phyloP scores from a whole-genome alignment of 2,797 vertebrate species.

The Craterocephalus amniculus region DNA sequence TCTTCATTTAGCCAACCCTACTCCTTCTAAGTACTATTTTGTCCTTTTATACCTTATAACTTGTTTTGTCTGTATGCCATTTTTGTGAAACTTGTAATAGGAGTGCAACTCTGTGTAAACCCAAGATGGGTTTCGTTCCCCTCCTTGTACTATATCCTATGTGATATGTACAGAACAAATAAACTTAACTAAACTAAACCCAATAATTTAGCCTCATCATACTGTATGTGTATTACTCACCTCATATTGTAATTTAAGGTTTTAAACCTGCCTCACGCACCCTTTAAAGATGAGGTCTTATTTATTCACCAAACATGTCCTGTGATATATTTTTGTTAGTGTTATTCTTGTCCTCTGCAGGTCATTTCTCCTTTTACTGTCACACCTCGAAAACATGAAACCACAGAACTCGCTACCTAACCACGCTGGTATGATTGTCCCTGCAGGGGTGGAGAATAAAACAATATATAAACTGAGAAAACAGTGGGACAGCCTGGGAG shows the following conservation, averaged over 20 bases:
- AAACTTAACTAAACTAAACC: too few relatives aligned
- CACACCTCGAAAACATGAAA: constrained; percentile 9
- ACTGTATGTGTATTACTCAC: neutral
- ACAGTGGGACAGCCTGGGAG: neutral
- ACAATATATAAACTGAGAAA: neutral
- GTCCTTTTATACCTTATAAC: too few relatives aligned
- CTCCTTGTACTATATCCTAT: too few relatives aligned
- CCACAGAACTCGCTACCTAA: neutral
- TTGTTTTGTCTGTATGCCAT: too few relatives aligned
- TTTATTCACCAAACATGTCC: neutral
- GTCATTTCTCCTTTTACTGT: too few relatives aligned
- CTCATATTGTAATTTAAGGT: neutral
- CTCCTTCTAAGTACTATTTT: too few relatives aligned
- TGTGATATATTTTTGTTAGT: neutral
- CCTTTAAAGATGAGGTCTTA: neutral
- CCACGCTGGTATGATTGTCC: neutral
- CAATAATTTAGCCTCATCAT: neutral
- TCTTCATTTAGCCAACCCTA: too few relatives aligned
- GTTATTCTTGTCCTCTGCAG: neutral
- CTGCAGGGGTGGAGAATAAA: constrained; percentile 1
- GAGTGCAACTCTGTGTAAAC: too few relatives aligned
- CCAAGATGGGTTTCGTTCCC: too few relatives aligned
- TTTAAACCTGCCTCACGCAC: neutral
- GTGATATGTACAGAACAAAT: too few relatives aligned
- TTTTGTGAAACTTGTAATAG: too few relatives aligned